Percentiles rank a stretch among this genome's conserved stretches.
Conservation (phyloP, 2,888 invertebrate species). For the Epinotia nisella region DNA sequence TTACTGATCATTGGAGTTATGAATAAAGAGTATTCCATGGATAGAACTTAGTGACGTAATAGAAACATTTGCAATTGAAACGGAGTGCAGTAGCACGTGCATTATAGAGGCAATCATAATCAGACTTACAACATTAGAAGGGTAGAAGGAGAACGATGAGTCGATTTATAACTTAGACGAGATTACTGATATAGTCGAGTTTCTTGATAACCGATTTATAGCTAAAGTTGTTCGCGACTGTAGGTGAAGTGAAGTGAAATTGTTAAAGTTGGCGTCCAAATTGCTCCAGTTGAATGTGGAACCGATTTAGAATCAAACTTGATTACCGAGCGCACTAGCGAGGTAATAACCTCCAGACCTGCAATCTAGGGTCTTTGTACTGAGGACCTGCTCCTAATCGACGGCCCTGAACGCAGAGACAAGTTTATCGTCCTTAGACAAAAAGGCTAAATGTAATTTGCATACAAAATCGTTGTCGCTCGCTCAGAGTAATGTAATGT, state of each 20-base stretch:
- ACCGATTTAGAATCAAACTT: slow-evolving; percentile 42
- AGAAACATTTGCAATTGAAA: neutral
- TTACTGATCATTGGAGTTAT: neutral
- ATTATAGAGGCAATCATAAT: neutral
- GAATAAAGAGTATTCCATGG: neutral
- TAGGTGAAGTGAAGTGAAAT: slow-evolving; percentile 38
- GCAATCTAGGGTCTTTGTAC: slow-evolving; percentile 56
- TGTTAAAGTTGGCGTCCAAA: slow-evolving; percentile 39
- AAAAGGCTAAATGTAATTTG: slow-evolving; percentile 54
- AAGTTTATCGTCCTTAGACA: slow-evolving; percentile 54
- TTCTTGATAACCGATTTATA: slow-evolving; percentile 34
- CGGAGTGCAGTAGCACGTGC: neutral
- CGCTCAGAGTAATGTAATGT: slow-evolving; percentile 56
- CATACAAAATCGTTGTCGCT: slow-evolving; percentile 55
- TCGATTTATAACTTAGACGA: neutral
- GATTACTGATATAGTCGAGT: slow-evolving; percentile 14
- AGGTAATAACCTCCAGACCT: slow-evolving; percentile 52
- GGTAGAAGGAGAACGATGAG: neutral
- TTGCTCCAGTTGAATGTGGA: slow-evolving; percentile 36
- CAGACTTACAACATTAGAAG: neutral
- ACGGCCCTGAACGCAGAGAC: slow-evolving; percentile 49
- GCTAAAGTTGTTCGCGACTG: slow-evolving; percentile 15
- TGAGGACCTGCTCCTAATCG: slow-evolving; percentile 46
- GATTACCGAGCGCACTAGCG: slow-evolving; percentile 49
- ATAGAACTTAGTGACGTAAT: neutral